Evolutionary conservation across 2,113 vertebrate genomes (phyloP).

Genomic region (Heliornis fulica): DNA sequence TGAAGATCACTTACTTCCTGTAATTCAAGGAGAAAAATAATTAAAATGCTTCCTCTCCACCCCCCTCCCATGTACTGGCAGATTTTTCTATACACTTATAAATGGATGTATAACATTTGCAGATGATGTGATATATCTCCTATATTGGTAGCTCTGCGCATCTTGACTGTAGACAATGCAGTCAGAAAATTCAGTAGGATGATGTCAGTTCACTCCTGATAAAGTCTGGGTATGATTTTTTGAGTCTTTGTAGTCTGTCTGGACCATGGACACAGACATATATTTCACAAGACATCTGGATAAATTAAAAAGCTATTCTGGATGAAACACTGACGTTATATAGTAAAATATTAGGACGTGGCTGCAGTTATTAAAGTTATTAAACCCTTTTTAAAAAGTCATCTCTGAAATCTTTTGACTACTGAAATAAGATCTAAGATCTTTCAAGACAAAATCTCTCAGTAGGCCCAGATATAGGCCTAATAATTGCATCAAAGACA

Average conservation of each 20-base stretch:
- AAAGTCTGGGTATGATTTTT: neutral
- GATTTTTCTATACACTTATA: neutral
- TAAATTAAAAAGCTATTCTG: neutral
- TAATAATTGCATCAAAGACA: neutral
- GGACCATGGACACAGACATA: neutral
- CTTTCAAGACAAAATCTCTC: neutral
- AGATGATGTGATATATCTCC: neutral
- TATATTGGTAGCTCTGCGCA: neutral
- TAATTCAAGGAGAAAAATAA: neutral
- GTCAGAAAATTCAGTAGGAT: neutral
- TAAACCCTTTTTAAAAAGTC: neutral
- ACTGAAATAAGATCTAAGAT: neutral
- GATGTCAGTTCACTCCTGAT: neutral
- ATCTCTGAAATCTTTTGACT: neutral
- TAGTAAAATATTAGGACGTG: neutral
- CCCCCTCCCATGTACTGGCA: fast-evolving
- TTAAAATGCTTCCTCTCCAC: neutral
- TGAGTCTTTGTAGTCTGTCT: neutral
- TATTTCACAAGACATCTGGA: neutral
- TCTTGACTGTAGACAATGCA: neutral
- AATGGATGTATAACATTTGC: neutral
- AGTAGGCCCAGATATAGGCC: neutral
- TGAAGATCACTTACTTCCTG: neutral
- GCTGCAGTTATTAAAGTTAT: neutral
- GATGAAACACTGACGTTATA: neutral